These are phyloP conservation scores for Fistularia tabacaria DNA, from an alignment of 2,797 vertebrate species.

Conservation along the genomic window DNA sequence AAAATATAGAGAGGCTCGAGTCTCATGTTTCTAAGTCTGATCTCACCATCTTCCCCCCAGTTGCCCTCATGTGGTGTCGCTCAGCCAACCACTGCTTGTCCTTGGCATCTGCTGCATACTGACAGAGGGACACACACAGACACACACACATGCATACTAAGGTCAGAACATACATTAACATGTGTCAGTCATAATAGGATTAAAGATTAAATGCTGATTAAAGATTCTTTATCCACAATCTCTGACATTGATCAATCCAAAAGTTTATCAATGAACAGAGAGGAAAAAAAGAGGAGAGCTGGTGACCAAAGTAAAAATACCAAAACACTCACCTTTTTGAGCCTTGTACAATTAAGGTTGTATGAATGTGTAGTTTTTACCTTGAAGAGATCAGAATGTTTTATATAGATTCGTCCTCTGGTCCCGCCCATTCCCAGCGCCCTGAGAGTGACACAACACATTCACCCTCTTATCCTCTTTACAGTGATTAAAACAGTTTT, in stretches of 20 bases:
- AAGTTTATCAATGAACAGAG: no score
- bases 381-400: constrained; percentile 96
- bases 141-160: background rate
- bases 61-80: constrained; percentile 95
- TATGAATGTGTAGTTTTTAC: constrained; percentile 56
- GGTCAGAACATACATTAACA: no score
- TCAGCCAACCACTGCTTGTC: constrained; percentile 98
- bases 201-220: no score
- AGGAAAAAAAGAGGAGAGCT: no score
- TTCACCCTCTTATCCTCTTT: no score
- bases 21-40: background rate
- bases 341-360: no score
- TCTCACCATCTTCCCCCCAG: constrained; percentile 96
- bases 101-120: constrained; percentile 95
- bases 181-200: background rate
- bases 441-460: constrained; percentile 56
- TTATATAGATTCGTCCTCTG: constrained; percentile 96
- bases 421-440: constrained; percentile 97
- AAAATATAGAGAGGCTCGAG: no score
- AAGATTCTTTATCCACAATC: no score
- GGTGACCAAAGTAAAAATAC: no score
- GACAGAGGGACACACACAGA: constrained; percentile 36
- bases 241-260: no score
- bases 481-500: no score
- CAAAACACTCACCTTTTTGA: no score